Evolutionary conservation across 2,113 vertebrate species (phyloP).

Genomic region (Cettia cetti): DNA sequence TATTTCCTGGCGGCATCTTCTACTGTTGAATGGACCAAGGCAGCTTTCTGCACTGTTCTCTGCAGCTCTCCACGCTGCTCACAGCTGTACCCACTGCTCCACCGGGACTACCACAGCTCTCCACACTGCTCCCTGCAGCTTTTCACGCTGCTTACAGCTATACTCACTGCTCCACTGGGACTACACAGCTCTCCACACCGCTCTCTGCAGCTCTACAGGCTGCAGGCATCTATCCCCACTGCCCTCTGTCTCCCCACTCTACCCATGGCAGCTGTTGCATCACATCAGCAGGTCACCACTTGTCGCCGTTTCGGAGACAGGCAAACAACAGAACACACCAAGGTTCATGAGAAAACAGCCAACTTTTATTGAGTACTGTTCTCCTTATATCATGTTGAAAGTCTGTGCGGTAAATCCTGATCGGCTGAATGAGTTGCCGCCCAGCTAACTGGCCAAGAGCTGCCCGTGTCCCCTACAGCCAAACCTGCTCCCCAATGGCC

Average conservation of each 20-base stretch:
- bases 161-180: neutral
- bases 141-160: neutral
- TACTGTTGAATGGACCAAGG: neutral
- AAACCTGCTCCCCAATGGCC: neutral
- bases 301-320: neutral
- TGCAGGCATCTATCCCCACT: neutral
- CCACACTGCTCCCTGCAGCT: neutral
- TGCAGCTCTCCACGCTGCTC: neutral
- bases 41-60: neutral
- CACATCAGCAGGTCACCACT: neutral
- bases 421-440: neutral
- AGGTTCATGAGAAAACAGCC: neutral
- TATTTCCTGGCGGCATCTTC: neutral
- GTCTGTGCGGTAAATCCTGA: neutral
- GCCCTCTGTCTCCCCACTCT: neutral
- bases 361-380: neutral
- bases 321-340: rapidly evolving
- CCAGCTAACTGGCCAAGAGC: neutral
- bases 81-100: neutral
- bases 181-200: neutral
- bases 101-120: neutral
- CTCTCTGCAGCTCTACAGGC: neutral
- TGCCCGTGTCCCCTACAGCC: neutral
- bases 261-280: neutral
- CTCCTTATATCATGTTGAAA: neutral